Evolutionary conservation across 2,797 vertebrate species (phyloP).

Genomic region (Lycodopsis pacificus): DNA sequence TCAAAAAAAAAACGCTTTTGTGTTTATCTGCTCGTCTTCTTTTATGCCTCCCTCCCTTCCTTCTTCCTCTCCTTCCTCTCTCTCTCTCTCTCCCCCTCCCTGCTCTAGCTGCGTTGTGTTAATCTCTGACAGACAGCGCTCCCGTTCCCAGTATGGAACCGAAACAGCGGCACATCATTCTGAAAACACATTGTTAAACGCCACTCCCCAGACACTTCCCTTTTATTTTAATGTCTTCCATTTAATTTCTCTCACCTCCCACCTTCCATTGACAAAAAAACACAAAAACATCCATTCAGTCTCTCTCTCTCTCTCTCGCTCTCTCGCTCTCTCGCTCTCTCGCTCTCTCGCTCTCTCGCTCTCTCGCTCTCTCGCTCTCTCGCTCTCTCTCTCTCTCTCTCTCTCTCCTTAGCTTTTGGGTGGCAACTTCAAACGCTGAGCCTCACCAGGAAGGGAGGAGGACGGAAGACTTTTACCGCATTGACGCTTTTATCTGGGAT

Average conservation of each 20-base stretch:
- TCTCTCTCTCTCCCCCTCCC: background rate
- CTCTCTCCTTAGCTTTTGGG: conserved; percentile 24
- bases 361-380: conserved; percentile 39
- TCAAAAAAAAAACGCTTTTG: conserved; percentile 46
- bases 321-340: no score
- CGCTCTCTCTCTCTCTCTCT: no score
- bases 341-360: background rate
- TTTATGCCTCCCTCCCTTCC: conserved; percentile 9
- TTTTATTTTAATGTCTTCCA: conserved; percentile 58
- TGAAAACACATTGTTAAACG: conserved; percentile 65
- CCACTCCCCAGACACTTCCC: conserved; percentile 58
- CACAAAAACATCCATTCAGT: conserved; percentile 48
- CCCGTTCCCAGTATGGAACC: conserved; percentile 64
- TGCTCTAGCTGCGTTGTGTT: conserved; percentile 61
- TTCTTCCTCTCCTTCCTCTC: conserved; percentile 7
- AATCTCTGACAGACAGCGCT: conserved; percentile 79
- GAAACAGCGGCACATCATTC: conserved; percentile 62
- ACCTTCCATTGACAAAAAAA: conserved; percentile 66
- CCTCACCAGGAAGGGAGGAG: conserved; percentile 27
- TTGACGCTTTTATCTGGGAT: conserved; percentile 56
- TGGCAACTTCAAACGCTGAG: conserved; percentile 61
- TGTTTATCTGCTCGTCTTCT: conserved; percentile 58
- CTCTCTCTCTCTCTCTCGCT: conserved; percentile 3
- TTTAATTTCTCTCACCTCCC: conserved; percentile 67
- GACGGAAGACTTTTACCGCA: conserved; percentile 39